Evolutionary conservation across 2,888 invertebrate species (phyloP), one percentile per base, ranked within the genome.

Genomic region (Agriopis marginaria): DNA sequence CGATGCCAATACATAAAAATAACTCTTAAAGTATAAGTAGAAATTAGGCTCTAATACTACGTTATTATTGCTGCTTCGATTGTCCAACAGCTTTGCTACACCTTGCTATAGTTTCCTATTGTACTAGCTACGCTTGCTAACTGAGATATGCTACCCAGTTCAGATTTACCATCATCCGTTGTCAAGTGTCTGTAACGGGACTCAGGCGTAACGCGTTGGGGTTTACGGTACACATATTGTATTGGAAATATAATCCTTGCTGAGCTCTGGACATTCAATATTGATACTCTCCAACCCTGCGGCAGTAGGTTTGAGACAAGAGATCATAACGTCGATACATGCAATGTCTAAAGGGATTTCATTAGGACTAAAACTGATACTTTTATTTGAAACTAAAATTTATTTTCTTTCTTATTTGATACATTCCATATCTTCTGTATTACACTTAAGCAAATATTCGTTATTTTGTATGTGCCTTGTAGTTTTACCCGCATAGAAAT

Each of bases 191-290:
- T 50, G 50, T 40, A 50, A 42, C 17, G 7, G 59, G 23, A 14
- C 39, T 32, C 47, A 32, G 32, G 17, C 42, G 8, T 45, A 61
- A 53, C 44, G 63, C 44, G 63, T 54, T 63, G 54, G 11, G 54
- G 54, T 54, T 63, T 53, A 53, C 23, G 32, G 45, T 47, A 62
- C 53, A 62, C 62, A 54, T 54, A 63, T 65, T 65, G 58, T 59
- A n/a, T 63, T 11, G 59, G 53, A 32, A 53, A 53, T 54, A 40
- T 61, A 61, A 61, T 61, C 60, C 60, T 60, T 39, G 40, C 40
- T 12, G 7, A 58, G 23, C 58, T 8, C 17, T 55, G 42, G 58
- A 17, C 56, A 44, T 45, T 58, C 58, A 58, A 58, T 58, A 45
- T 58, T 44, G 56, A 44, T 23, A 56, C 56, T 11, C 17, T 44